Evolutionary conservation across 2,888 invertebrate species (phyloP), one percentile per base, ranked within the genome.

Genomic region (Pollenia griseotomentosa): DNA sequence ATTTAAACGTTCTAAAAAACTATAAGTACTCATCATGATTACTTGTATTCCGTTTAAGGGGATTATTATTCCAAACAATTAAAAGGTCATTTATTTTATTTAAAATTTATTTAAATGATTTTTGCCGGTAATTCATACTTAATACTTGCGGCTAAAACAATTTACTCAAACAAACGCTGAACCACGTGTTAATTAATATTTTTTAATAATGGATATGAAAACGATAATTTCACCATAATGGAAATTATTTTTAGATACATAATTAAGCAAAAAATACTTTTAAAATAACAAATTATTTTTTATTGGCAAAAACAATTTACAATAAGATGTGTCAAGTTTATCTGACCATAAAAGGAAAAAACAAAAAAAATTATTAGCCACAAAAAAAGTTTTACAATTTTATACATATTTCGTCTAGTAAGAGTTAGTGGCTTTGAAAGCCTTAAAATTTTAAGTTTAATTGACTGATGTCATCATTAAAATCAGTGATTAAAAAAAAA

Each of bases 191-290:
- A 40, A 81, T 65, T 65, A 66, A 16, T 16, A 53, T 19, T 19
- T 65, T 19, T 19, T 2, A 14, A 33, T 66, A 57, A 10, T 42
- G 16, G 14, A 59, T 80, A 12, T 12, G 6, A 63, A 70, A 57
- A 71, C 71, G 33, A 48, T 40, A 84, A 79, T 84, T 79, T 84
- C 78, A 84, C 73, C 66, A 84, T 73, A 84, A 73, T 71, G 16
- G 23, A 53, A 44, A 75, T 68, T 75, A 61, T 57, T 42, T 55
- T 16, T n/a, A 79, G 19, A 48, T 51, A 61, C 53, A 53, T 51
- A 51, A 53, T 61, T 14, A 79, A 65, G 16, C 33, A 51, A 51
- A 51, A 8, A 42, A 51, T 19, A 46, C 10, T 46, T 53, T 77
- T 11, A 14, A 71, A 57, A n/a, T 74, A 48, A 44, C 19, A 65